Percentiles rank a stretch among this genome's conserved stretches.
phyloP scores from a whole-genome alignment of 2,113 vertebrate genomes.

The Phocoena phocoena region DNA sequence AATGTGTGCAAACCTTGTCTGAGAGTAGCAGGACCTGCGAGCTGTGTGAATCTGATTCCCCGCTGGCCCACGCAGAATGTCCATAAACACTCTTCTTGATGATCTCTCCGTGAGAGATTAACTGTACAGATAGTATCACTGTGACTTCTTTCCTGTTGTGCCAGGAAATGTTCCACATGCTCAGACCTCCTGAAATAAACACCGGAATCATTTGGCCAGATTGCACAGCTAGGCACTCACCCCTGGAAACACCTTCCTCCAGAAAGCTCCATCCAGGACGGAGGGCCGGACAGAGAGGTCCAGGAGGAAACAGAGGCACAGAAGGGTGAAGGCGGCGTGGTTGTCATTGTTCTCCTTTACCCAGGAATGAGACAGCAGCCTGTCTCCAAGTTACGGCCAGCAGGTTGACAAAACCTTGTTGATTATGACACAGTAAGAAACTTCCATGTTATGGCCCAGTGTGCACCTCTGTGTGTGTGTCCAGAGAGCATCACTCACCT shows the following conservation, averaged over 20 bases:
- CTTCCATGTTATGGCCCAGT: rapidly evolving
- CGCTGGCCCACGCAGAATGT: rapidly evolving
- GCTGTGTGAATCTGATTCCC: background rate
- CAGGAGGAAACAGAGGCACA: background rate
- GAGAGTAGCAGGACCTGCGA: background rate
- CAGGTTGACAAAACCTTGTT: rapidly evolving
- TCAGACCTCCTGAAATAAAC: background rate
- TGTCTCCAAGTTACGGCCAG: rapidly evolving
- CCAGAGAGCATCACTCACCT: background rate
- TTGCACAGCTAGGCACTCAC: background rate
- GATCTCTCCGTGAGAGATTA: background rate
- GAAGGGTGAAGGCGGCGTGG: rapidly evolving
- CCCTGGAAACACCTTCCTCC: no score
- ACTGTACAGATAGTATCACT: background rate
- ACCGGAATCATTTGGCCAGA: background rate
- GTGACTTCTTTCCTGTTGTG: background rate
- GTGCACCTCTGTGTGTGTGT: background rate
- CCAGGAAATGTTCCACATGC: background rate
- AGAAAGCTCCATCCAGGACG: background rate
- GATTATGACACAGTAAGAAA: background rate
- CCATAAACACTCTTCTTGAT: background rate
- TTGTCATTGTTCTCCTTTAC: rapidly evolving
- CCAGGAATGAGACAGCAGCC: background rate
- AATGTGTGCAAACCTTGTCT: background rate
- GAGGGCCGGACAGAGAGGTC: background rate